Evolutionary conservation across 2,113 vertebrate genomes (phyloP).

Genomic region (Tyto alba): DNA sequence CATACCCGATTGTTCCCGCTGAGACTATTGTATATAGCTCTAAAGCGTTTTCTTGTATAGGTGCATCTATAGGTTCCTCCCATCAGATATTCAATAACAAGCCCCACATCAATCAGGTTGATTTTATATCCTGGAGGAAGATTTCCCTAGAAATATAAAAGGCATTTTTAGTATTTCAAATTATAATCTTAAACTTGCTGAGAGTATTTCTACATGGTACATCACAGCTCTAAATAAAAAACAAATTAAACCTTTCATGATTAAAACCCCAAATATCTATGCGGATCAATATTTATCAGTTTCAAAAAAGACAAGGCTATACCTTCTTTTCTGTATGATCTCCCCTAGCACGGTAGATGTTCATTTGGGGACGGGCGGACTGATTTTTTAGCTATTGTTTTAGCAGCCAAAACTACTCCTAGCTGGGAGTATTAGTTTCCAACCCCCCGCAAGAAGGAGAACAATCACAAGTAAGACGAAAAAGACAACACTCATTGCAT

Average conservation of each 20-base stretch:
- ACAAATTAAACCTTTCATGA: not conserved
- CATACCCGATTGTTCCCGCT: constrained; percentile 89
- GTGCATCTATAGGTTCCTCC: constrained; percentile 97
- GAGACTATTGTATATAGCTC: constrained; percentile 97
- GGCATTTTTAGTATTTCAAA: not conserved
- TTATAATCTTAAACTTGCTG: not conserved
- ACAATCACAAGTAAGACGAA: not conserved
- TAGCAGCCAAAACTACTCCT: not conserved
- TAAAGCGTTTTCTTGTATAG: constrained; percentile 94
- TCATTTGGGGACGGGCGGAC: no score
- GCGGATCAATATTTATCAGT: not conserved
- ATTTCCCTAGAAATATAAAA: constrained; percentile 81
- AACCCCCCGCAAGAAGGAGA: not conserved
- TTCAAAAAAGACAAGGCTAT: not conserved
- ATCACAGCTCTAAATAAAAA: not conserved
- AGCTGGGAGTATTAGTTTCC: not conserved
- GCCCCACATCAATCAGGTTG: constrained; percentile 93
- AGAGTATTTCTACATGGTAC: not conserved
- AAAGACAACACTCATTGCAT: not conserved
- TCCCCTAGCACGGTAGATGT: not conserved
- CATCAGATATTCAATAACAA: constrained; percentile 97
- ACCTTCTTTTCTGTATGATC: not conserved
- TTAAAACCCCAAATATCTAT: not conserved
- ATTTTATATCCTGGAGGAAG: constrained; percentile 97
- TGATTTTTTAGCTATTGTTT: no score